Base-by-base conservation (phyloP, 2,888 invertebrate species). In the Nineta flava region DNA sequence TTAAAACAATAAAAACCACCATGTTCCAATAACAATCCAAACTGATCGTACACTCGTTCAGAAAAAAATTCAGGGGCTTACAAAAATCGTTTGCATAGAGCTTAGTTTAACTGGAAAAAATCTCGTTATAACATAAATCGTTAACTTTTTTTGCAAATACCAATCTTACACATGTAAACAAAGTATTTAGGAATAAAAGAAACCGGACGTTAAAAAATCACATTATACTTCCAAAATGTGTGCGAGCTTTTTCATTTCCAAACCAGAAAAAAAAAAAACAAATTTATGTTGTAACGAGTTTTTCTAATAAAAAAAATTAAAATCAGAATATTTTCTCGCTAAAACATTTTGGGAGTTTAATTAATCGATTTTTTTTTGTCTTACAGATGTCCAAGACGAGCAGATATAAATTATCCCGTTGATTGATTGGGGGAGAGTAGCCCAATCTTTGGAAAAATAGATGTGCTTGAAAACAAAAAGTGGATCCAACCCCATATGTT, bases 301-400 rank as follows among this genome's bases (percentile, higher is more conserved):
- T 53, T 51, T 52, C 4, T 26, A 26, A 7, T 26, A 6, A 26
- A 26, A 26, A 26, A 26, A 26, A 26, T n/a, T n/a, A 26, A 26
- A 26, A 7, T 26, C 7, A 26, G 2, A 47, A 43, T 26, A n/a
- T 47, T 35, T 50, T 41, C 48, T 50, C 50, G 52, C 47, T 55
- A 55, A 53, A 54, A 57, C 57, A 59, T 62, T 64, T 65, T 66
- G 67, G 68, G 67, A 67, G 67, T 66, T 26, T 44, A 44, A 26
- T 26, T n/a, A 57, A 61, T 58, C 53, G 61, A 69, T 71, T 71
- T 64, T 73, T 74, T 74, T 71, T 70, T 66, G 69, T 66, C 65
- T 66, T 70, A 60, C 79, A 82, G 82, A 82, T 78, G 78, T 78
- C 66, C 81, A 78, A 70, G 81, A 81, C 66, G 81, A 81, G 71